Evolutionary conservation across 2,888 invertebrate genomes (phyloP).

Genomic region (Piscicola geometra): DNA sequence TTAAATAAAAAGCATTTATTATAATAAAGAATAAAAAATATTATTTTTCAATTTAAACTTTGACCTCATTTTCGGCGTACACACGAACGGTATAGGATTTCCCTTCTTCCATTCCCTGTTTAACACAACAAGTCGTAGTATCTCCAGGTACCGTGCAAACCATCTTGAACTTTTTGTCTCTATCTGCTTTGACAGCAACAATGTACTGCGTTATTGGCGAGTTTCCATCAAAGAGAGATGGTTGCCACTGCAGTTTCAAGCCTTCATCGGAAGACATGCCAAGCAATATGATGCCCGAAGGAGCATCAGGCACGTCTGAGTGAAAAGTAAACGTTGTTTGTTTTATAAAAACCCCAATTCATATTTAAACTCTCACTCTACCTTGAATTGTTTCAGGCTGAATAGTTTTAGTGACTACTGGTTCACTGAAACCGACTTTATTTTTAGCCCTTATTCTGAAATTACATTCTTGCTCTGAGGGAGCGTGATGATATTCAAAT

Average conservation of each 20-base stretch:
- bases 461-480: background rate
- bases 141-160: constrained; percentile 37
- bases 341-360: too few species aligned
- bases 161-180: constrained; percentile 43
- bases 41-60: background rate
- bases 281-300: constrained; percentile 7
- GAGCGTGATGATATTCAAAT: background rate
- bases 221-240: constrained; percentile 71
- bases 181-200: constrained; percentile 40
- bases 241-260: constrained; percentile 69
- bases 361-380: background rate
- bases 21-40: background rate
- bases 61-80: constrained; percentile 41
- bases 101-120: constrained; percentile 35
- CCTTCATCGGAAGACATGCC: constrained; percentile 63
- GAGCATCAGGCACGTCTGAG: constrained; percentile 11
- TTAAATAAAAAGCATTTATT: background rate
- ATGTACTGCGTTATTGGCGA: constrained; percentile 65
- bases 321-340: too few species aligned
- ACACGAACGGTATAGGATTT: constrained; percentile 39
- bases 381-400: background rate
- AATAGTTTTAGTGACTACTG: background rate
- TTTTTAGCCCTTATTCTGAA: constrained; percentile 18
- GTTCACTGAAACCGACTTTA: background rate
- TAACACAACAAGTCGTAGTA: constrained; percentile 26